Percentiles rank a stretch among this genome's conserved stretches.
Evolutionary conservation across 2,113 vertebrate genomes (phyloP).

Genomic region (Diphyllodes magnificus): DNA sequence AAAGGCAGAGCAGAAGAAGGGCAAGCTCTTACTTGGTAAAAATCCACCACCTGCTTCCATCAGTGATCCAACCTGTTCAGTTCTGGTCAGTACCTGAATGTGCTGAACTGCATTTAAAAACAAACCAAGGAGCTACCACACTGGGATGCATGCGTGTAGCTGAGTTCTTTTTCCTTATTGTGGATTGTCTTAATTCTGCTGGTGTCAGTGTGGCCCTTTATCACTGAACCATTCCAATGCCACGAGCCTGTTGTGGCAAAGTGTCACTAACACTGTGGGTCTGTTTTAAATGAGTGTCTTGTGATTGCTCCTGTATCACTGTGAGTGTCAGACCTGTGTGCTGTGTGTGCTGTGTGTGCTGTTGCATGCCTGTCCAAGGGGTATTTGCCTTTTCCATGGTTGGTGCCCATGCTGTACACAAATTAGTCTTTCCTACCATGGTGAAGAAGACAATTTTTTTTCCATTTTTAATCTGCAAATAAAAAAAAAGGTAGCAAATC

Average conservation of each 20-base stretch:
- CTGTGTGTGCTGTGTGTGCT: background rate
- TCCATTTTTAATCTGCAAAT: background rate
- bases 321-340: background rate
- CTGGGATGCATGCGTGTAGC: accelerated
- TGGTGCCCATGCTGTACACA: background rate
- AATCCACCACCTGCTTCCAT: background rate
- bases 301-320: background rate
- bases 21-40: background rate
- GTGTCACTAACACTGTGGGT: background rate
- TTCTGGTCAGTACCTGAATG: background rate
- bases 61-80: background rate
- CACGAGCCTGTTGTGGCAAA: background rate
- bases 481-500: background rate
- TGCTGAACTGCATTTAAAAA: background rate
- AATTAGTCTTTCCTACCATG: background rate
- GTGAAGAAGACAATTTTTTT: background rate
- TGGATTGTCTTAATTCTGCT: background rate
- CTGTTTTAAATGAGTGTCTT: background rate
- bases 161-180: accelerated
- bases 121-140: background rate
- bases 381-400: background rate
- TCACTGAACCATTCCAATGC: background rate
- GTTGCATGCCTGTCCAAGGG: background rate
- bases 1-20: background rate
- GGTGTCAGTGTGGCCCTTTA: background rate